phyloP scores from a whole-genome alignment of 2,113 vertebrate genomes.

The Petromus typicus region DNA sequence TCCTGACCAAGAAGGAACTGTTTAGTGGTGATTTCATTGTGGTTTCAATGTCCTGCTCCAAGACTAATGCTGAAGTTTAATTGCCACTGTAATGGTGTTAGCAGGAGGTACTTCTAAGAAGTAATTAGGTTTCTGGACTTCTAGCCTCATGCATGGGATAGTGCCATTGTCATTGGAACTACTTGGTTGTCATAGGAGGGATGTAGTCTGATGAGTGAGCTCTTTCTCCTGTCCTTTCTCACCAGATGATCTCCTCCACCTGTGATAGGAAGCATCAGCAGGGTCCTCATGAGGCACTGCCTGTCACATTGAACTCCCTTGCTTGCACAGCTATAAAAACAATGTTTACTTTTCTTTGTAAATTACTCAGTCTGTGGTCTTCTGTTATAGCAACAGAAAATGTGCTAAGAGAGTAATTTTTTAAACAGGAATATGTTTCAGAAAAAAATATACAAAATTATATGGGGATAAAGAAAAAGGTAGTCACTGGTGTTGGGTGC shows the following conservation, averaged over 20 bases:
- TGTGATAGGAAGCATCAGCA: not conserved
- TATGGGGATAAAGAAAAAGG: not conserved
- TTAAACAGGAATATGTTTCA: not conserved
- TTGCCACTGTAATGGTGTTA: not conserved
- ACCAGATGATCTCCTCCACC: accelerated
- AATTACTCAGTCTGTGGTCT: not conserved
- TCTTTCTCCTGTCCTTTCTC: not conserved
- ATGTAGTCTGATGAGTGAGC: not conserved
- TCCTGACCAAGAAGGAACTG: not conserved
- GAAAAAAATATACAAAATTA: constrained; percentile 29
- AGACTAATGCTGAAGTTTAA: not conserved
- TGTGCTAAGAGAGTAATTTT: not conserved
- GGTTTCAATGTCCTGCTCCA: not conserved
- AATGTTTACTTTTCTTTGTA: not conserved
- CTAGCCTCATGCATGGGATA: not conserved
- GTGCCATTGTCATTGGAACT: not conserved
- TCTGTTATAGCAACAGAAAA: not conserved
- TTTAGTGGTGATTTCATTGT: not conserved
- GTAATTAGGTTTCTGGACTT: not conserved
- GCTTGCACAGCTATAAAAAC: not conserved
- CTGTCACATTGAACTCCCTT: not conserved
- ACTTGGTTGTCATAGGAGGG: accelerated
- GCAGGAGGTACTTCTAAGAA: not conserved
- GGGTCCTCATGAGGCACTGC: too few relatives aligned
- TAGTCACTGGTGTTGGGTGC: not conserved